Percentiles rank a stretch among this genome's conserved stretches.
Conservation (phyloP, 2,888 invertebrate species). For the Watsonalla cultraria region DNA sequence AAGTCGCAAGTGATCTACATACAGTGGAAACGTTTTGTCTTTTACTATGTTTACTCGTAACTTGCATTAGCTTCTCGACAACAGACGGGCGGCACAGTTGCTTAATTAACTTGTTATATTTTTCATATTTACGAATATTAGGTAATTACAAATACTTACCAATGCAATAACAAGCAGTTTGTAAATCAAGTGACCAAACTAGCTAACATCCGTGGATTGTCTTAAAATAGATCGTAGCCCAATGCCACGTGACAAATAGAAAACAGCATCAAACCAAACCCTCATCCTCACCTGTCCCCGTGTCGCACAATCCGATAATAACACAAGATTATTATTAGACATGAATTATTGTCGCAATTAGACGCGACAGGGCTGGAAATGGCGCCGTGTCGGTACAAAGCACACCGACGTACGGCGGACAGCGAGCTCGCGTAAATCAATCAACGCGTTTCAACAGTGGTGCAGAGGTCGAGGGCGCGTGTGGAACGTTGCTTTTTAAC, state of each 20-base stretch:
- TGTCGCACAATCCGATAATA: slow-evolving; percentile 59
- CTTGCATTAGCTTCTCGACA: too few relatives aligned
- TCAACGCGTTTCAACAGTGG: slow-evolving; percentile 22
- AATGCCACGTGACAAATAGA: background rate
- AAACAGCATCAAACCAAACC: slow-evolving; percentile 13
- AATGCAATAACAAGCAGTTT: too few relatives aligned
- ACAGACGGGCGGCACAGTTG: too few relatives aligned
- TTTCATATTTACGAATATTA: too few relatives aligned
- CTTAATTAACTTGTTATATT: too few relatives aligned
- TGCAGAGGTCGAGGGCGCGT: slow-evolving; percentile 15
- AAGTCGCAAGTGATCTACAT: too few relatives aligned
- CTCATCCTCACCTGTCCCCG: slow-evolving; percentile 45
- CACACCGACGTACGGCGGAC: slow-evolving; percentile 17
- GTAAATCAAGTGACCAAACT: too few relatives aligned
- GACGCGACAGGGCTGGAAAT: slow-evolving; percentile 56
- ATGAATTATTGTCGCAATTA: slow-evolving; percentile 75
- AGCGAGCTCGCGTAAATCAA: slow-evolving; percentile 43
- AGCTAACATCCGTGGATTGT: too few relatives aligned
- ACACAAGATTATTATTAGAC: slow-evolving; percentile 72
- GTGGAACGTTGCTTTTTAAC: slow-evolving; percentile 4
- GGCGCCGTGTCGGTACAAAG: slow-evolving; percentile 33
- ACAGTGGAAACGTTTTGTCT: too few relatives aligned
- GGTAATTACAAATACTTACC: too few relatives aligned
- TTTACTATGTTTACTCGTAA: too few relatives aligned
- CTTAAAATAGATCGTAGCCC: too few relatives aligned